Evolutionary conservation across 37 sponge, comb jelly and placozoan genomes (phyloP).

Genomic region (Beroe forskalii): DNA sequence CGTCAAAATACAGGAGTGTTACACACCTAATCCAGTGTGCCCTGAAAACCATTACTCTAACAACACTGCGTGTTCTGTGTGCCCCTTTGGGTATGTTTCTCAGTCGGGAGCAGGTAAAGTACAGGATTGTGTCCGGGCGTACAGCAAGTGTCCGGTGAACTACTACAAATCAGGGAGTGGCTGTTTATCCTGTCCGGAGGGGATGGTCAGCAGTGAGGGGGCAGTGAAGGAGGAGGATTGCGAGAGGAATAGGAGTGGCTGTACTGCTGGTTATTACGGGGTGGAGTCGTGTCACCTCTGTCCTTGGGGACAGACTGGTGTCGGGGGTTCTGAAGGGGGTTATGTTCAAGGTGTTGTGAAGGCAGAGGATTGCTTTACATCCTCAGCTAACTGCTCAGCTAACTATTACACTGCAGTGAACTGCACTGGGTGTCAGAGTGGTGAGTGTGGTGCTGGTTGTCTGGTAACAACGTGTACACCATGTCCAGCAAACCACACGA

Average conservation of each 20-base stretch:
- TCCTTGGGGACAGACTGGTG: slow-evolving; percentile 10
- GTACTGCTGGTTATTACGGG: not conserved
- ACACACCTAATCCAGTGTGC: not conserved
- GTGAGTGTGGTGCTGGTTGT: not conserved
- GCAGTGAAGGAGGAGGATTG: not conserved
- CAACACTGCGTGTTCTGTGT: not conserved
- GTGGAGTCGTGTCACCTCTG: not conserved
- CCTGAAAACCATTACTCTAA: not conserved
- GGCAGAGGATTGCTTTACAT: not conserved
- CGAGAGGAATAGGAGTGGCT: not conserved
- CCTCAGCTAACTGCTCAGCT: not conserved
- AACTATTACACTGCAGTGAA: not conserved
- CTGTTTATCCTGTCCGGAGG: not conserved
- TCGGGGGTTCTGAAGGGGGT: too few species aligned
- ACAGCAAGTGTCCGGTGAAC: slow-evolving; percentile 12
- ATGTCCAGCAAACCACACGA: slow-evolving; percentile 13
- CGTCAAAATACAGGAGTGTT: slow-evolving; percentile 40
- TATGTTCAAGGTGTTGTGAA: too few species aligned
- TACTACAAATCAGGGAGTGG: not conserved
- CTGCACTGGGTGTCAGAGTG: not conserved
- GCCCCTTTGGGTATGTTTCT: not conserved
- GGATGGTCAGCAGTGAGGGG: not conserved
- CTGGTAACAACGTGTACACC: not conserved
- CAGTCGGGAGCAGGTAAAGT: slow-evolving; percentile 13
- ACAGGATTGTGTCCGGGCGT: slow-evolving; percentile 1